Base-by-base conservation (phyloP, 1,140 invertebrate genomes). In the Wasmannia auropunctata region DNA sequence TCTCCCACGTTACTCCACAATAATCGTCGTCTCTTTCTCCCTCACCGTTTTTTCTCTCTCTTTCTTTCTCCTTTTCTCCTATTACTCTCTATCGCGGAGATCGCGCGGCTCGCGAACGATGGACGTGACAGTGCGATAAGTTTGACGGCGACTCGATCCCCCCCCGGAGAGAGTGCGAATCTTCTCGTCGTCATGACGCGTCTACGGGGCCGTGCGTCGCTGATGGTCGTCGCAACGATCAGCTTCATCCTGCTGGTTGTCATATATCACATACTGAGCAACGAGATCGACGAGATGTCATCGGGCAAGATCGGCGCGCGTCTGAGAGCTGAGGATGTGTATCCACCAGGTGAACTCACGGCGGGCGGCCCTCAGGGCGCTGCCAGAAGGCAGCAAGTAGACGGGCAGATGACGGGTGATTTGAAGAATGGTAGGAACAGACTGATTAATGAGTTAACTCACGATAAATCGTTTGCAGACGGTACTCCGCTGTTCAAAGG, bases 181-280 rank as follows among this genome's bases (percentile, higher is more conserved):
- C 8, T 11, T 58, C 11, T 7, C 70, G 28, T 37, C 40, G 31
- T 76, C 58, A 94, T 95, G 94, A 90, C 90, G 40, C 92, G 92
- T 14, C 70, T 94, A 74, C 92, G 91, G 88, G 94, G 91, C 72
- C 84, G 89, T 87, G 91, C 92, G 31, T 91, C 91, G 43, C 86
- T 94, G 56, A 94, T 92, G 51, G 88, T 94, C 34, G 87, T 94
- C 49, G 65, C 94, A 54, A 92, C 91, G 83, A 85, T 93, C 67
- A 77, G 91, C 10, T 92, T 94, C 16, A 85, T 87, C 11, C 65
- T 95, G 22, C 63, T 95, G 19, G 81, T 94, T 8, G 80, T 94
- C 62, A 90, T 94, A 76, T 95, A 95, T 84, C 93, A 94, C 37
- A 92, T 94, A 25, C 85, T 95, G 6, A 93, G 91, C 49, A 92